Evolutionary conservation across 2,888 invertebrate species (phyloP).

Genomic region (Pterobdella sp.): DNA sequence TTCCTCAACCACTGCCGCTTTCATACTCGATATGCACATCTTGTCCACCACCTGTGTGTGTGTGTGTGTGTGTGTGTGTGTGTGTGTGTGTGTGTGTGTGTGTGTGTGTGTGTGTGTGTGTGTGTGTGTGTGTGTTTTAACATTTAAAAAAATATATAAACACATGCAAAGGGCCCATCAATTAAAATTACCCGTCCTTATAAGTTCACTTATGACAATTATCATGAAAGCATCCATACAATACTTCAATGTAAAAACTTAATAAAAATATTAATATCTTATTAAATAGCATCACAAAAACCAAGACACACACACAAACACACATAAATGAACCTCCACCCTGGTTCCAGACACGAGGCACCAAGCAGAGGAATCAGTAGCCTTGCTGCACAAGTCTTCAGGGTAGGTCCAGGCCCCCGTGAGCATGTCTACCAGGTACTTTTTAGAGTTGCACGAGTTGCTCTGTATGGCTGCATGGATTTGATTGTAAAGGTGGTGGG

Average conservation of each 20-base stretch:
- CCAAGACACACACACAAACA: too few relatives aligned
- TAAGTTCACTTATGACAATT: too few relatives aligned
- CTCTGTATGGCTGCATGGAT: constrained; percentile 68
- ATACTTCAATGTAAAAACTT: too few relatives aligned
- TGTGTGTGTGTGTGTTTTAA: constrained; percentile 13
- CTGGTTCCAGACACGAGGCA: constrained; percentile 60
- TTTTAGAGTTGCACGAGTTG: constrained; percentile 91
- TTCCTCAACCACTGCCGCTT: constrained; percentile 76
- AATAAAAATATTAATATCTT: too few relatives aligned
- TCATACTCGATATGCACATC: constrained; percentile 81
- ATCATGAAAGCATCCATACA: too few relatives aligned
- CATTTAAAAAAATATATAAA: too few relatives aligned
- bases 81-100: constrained; percentile 16
- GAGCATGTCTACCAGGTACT: constrained; percentile 78
- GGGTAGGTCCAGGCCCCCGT: constrained; percentile 91
- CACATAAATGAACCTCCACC: too few relatives aligned
- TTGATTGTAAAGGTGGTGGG: too few relatives aligned
- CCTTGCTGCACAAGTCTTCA: constrained; percentile 79
- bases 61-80: constrained; percentile 16
- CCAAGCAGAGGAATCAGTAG: constrained; percentile 47
- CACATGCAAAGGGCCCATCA: too few relatives aligned
- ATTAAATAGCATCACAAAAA: too few relatives aligned
- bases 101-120: constrained; percentile 16
- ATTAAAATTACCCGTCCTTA: too few relatives aligned
- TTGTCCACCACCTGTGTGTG: constrained; percentile 72